These are phyloP conservation scores for Scatophagus argus DNA, from an alignment of 2,113 vertebrate genomes.

Conservation along the genomic window DNA sequence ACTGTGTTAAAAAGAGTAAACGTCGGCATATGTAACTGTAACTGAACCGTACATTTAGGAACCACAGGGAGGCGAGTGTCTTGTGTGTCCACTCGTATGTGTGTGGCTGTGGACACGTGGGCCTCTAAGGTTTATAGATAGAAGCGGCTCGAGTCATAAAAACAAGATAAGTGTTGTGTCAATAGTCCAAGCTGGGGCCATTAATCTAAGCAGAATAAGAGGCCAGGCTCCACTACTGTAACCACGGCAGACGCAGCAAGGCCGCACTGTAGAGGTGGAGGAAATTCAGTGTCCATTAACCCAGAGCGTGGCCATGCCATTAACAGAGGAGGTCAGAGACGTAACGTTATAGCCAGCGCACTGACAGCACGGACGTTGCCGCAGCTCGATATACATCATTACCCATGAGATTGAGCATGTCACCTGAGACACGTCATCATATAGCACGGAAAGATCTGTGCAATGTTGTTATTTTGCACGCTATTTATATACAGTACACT, in stretches of 20 bases:
- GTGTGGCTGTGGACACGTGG: conserved; percentile 16
- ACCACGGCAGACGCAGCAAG: conserved; percentile 19
- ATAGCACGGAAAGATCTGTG: neutral
- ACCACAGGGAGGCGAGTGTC: conserved; percentile 18
- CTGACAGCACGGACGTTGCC: conserved; percentile 8
- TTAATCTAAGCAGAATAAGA: conserved; percentile 76
- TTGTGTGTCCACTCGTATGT: neutral
- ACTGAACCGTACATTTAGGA: neutral
- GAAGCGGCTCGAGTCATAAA: conserved; percentile 76
- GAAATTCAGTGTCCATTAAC: conserved; percentile 69
- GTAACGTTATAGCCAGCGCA: conserved; percentile 43
- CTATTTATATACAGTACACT: conserved; percentile 16
- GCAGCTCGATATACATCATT: conserved; percentile 32
- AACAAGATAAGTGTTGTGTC: conserved; percentile 82
- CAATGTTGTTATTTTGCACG: neutral
- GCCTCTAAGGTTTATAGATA: conserved; percentile 67
- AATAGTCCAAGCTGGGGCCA: conserved; percentile 75
- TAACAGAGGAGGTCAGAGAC: conserved; percentile 45
- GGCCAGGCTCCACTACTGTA: conserved; percentile 46
- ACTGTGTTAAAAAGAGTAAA: conserved; percentile 23
- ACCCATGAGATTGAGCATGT: neutral
- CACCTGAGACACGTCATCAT: neutral
- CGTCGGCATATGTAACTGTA: neutral
- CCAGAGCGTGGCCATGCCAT: conserved; percentile 39
- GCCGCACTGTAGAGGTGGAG: conserved; percentile 31